Evolutionary conservation across 2,888 invertebrate genomes (phyloP).

Genomic region (Volucella zonaria): DNA sequence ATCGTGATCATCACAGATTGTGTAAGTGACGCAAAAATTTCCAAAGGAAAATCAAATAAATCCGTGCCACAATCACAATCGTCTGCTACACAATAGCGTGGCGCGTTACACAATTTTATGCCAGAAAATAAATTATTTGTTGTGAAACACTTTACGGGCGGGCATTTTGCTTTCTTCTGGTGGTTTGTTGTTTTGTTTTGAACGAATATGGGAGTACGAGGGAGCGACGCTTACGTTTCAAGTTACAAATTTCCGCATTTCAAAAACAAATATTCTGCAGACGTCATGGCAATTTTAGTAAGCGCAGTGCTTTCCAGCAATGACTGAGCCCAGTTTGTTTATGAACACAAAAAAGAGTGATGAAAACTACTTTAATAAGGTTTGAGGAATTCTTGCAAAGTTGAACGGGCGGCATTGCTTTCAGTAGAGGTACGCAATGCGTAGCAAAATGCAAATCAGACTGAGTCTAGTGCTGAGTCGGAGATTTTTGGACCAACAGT

Average conservation of each 20-base stretch:
- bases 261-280: neutral
- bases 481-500: too few species aligned
- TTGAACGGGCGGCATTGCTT: neutral
- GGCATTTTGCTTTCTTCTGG: constrained; percentile 24
- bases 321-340: neutral
- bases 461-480: too few species aligned
- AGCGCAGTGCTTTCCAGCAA: neutral
- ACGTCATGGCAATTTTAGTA: neutral
- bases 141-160: constrained; percentile 25
- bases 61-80: neutral
- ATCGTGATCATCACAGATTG: neutral
- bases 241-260: constrained; percentile 13
- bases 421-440: neutral
- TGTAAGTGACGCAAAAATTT: constrained; percentile 17
- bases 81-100: neutral
- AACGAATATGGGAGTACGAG: neutral
- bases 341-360: neutral
- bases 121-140: constrained; percentile 6
- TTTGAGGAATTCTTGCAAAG: neutral
- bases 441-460: too few species aligned
- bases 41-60: constrained; percentile 7
- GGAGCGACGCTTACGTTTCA: constrained; percentile 1
- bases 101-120: constrained; percentile 21
- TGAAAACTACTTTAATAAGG: neutral
- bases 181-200: constrained; percentile 17